phyloP scores from a whole-genome alignment of 2,113 vertebrate genomes.

The Hirundichthys speculiger region DNA sequence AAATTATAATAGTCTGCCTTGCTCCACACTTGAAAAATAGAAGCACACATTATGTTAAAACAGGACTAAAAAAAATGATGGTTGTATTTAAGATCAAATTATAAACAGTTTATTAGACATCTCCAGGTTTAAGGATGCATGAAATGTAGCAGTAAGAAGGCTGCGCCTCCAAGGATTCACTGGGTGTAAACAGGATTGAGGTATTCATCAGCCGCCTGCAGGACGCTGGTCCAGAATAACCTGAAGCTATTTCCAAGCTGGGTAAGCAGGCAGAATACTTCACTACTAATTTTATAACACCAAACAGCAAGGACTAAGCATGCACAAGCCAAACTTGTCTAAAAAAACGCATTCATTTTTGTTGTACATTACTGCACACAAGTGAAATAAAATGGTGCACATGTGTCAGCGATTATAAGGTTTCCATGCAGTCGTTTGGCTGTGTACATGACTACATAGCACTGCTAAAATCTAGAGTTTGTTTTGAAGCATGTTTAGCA shows the following conservation, averaged over 20 bases:
- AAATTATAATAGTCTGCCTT: too few species aligned
- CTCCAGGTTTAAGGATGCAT: too few species aligned
- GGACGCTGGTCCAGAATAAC: conserved; percentile 64
- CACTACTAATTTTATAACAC: conserved; percentile 54
- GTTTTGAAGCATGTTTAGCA: neutral
- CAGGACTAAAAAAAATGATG: too few species aligned
- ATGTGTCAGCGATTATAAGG: neutral
- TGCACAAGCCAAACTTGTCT: neutral
- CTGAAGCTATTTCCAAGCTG: conserved; percentile 64
- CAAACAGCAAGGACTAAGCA: conserved; percentile 12
- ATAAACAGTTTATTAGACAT: too few species aligned
- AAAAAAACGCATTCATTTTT: neutral
- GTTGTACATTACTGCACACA: conserved; percentile 1
- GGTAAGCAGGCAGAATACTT: conserved; percentile 43
- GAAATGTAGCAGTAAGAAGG: neutral
- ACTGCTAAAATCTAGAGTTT: too few species aligned
- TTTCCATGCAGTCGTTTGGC: conserved; percentile 3
- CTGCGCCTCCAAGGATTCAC: conserved; percentile 2
- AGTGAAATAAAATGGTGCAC: neutral
- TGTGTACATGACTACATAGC: neutral
- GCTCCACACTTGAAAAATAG: too few species aligned
- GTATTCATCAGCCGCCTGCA: conserved; percentile 8
- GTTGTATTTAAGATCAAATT: too few species aligned
- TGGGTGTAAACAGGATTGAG: conserved; percentile 21
- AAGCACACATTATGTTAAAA: too few species aligned